phyloP scores from a whole-genome alignment of 2,797 vertebrate species.

The Phoebastria nigripes region DNA sequence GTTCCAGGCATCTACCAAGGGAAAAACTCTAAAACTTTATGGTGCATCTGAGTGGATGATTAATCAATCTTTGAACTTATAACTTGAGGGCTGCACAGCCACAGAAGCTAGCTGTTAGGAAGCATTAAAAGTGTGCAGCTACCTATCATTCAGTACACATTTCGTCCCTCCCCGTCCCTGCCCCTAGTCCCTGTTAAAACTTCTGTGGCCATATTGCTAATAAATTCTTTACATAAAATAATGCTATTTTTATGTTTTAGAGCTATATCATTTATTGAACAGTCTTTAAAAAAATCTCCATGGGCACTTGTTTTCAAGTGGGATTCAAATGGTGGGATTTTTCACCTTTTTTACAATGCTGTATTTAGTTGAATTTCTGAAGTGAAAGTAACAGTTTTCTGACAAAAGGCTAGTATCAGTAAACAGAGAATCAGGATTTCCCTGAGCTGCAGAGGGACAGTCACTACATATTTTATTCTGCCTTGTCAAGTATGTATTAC shows the following conservation, averaged over 20 bases:
- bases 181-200: background rate
- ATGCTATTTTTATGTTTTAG: background rate
- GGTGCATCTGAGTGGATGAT: background rate
- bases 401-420: background rate
- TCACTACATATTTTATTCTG: background rate
- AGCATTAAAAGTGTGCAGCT: background rate
- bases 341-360: background rate
- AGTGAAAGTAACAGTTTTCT: background rate
- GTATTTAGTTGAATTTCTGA: background rate
- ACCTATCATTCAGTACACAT: background rate
- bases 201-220: background rate
- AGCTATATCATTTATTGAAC: background rate
- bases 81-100: background rate
- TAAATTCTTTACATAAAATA: background rate
- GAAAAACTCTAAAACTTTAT: conserved; percentile 44
- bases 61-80: conserved; percentile 23
- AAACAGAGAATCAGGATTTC: background rate
- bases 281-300: background rate
- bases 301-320: background rate
- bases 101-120: background rate
- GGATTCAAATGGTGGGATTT: background rate
- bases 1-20: conserved; percentile 19
- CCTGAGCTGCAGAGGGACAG: background rate
- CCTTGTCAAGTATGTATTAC: accelerated
- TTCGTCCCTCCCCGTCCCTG: background rate